phyloP scores from a whole-genome alignment of 1,140 invertebrate genomes.

The Bombus picipes region DNA sequence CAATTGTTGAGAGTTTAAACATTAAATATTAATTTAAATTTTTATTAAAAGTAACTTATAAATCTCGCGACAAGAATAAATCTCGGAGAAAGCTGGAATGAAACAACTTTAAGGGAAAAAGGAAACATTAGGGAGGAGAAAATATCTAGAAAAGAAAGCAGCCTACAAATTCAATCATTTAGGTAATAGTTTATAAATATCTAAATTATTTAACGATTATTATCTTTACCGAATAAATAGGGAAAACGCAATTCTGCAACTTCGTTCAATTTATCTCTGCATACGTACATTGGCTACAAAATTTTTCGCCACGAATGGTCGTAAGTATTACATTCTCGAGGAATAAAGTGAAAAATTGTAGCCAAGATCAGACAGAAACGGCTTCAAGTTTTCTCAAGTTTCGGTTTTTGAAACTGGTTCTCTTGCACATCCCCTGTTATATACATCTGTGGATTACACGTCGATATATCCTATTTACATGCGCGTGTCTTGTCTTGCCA shows the following conservation, averaged over 20 bases:
- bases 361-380: conserved; percentile 50
- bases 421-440: background rate
- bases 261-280: conserved; percentile 34
- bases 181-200: too few relatives aligned
- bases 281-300: conserved; percentile 28
- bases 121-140: too few relatives aligned
- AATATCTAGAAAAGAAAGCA: too few relatives aligned
- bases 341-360: conserved; percentile 57
- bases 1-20: too few relatives aligned
- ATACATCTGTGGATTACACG: conserved; percentile 57
- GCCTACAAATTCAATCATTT: too few relatives aligned
- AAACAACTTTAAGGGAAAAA: too few relatives aligned
- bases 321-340: conserved; percentile 25
- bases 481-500: conserved; percentile 68
- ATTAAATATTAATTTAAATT: too few relatives aligned
- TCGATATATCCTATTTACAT: conserved; percentile 71
- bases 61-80: too few relatives aligned
- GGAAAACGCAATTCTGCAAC: background rate
- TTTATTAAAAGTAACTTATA: too few relatives aligned
- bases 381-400: conserved; percentile 31
- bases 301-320: conserved; percentile 33
- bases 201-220: too few relatives aligned
- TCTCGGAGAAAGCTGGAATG: too few relatives aligned
- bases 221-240: background rate
- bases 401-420: conserved; percentile 37